Conservation (phyloP, 2,113 vertebrate species). For the Aegithalos caudatus region DNA sequence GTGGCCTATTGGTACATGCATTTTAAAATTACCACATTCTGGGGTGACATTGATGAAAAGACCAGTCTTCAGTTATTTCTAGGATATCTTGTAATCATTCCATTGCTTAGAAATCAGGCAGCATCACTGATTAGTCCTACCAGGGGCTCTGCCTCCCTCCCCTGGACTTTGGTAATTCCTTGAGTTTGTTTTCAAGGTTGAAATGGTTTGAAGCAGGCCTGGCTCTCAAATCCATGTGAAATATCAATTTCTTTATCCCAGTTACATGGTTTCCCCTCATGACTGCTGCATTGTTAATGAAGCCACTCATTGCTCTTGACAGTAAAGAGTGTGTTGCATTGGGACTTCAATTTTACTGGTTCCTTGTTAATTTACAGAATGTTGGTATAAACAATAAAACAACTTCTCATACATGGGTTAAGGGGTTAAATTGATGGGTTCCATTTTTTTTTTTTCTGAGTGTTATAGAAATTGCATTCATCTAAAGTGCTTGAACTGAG, state of each 20-base stretch:
- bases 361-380: not conserved
- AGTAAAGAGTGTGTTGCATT: not conserved
- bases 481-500: not conserved
- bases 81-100: not conserved
- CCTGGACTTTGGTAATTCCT: not conserved
- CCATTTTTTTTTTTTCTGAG: not conserved
- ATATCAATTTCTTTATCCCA: not conserved
- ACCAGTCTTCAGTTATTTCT: not conserved
- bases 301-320: not conserved
- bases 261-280: not conserved
- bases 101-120: not conserved
- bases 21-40: not conserved
- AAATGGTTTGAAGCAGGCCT: not conserved
- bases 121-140: not conserved
- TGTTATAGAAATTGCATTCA: not conserved
- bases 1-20: no score
- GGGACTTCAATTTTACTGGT: not conserved
- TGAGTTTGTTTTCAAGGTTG: not conserved
- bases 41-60: not conserved
- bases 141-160: not conserved
- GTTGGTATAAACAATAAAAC: not conserved
- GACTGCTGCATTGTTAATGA: not conserved
- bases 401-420: not conserved
- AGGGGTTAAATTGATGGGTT: not conserved
- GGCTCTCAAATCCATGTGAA: not conserved